A percentile compares a stretch with the other conserved stretches of the same genome.
These are phyloP conservation scores for Mionectes macconnelli DNA, from an alignment of 2,113 vertebrate genomes.

Conservation along the genomic window DNA sequence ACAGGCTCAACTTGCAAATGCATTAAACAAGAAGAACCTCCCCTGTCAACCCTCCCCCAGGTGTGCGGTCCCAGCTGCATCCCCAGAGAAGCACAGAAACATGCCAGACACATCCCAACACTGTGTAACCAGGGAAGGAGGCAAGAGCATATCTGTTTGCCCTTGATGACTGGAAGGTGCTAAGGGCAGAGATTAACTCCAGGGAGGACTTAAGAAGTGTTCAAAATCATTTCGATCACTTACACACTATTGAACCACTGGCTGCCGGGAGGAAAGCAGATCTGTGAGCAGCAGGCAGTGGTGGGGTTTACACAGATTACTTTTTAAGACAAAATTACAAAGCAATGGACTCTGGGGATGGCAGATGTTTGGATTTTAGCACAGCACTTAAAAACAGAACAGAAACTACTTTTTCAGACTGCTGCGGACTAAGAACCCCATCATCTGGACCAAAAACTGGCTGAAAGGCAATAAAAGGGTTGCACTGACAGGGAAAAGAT, in stretches of 20 bases:
- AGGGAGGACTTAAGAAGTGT: neutral
- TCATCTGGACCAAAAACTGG: neutral
- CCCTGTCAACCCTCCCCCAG: neutral
- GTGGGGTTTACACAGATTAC: slow-evolving; percentile 40
- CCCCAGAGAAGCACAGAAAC: accelerated
- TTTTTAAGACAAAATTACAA: slow-evolving; percentile 60
- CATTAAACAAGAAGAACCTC: neutral
- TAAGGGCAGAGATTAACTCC: neutral
- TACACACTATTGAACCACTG: neutral
- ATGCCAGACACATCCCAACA: neutral
- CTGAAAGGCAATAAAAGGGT: neutral
- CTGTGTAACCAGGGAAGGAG: neutral
- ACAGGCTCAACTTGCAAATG: neutral
- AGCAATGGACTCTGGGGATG: slow-evolving; percentile 29
- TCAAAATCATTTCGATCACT: neutral
- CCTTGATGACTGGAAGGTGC: neutral
- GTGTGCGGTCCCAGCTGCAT: neutral
- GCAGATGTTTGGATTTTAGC: slow-evolving; percentile 62
- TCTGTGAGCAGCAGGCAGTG: slow-evolving; percentile 31
- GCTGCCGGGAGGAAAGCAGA: neutral
- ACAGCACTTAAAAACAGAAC: neutral
- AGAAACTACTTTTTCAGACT: slow-evolving; percentile 14
- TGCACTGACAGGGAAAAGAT: neutral
- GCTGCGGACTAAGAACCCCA: neutral
- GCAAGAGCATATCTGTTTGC: neutral